Conservation (phyloP, 2,113 vertebrate species). For the Bambusicola thoracicus region DNA sequence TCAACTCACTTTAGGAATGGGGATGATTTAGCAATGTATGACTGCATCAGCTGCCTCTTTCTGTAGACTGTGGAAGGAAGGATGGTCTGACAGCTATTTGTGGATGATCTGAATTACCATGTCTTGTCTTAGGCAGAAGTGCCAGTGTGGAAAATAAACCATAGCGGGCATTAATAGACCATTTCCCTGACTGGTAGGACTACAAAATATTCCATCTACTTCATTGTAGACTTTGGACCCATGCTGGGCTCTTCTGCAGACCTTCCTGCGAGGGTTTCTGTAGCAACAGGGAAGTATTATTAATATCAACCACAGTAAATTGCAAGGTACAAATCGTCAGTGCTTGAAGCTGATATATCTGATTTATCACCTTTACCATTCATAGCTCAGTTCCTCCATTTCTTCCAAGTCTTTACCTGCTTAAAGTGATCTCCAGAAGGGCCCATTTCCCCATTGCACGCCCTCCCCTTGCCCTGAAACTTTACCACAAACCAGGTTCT, state of each 20-base stretch:
- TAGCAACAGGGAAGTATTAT: constrained; percentile 12
- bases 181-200: neutral
- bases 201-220: neutral
- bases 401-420: neutral
- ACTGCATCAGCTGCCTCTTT: neutral
- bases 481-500: neutral
- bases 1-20: neutral
- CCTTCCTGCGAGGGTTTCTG: constrained; percentile 4
- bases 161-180: neutral
- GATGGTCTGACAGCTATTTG: neutral
- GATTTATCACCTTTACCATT: neutral
- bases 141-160: neutral
- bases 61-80: neutral
- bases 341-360: neutral
- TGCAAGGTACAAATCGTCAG: neutral
- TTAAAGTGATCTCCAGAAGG: neutral
- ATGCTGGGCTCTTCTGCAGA: neutral
- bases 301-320: constrained; percentile 1
- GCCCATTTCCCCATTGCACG: neutral
- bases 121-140: neutral
- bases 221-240: neutral
- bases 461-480: neutral
- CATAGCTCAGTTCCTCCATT: neutral
- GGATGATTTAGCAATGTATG: neutral
- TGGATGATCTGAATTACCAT: neutral